A percentile compares a stretch with the other conserved stretches of the same genome.
Conservation (phyloP, 2,113 vertebrate genomes). For the Bubo blakistoni region DNA sequence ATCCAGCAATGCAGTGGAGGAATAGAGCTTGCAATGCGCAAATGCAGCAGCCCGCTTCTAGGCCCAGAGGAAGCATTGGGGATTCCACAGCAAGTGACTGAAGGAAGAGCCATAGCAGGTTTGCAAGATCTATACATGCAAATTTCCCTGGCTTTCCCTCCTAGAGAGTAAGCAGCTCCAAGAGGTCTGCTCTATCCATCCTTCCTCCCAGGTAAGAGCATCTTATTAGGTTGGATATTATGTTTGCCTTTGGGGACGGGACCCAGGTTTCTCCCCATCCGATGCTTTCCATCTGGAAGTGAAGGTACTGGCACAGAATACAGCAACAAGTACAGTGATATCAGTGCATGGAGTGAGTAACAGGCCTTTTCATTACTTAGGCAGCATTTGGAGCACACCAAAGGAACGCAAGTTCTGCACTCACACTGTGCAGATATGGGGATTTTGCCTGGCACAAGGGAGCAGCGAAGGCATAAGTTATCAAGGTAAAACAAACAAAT, state of each 20-base stretch:
- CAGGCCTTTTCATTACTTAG: not conserved
- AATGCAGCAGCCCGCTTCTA: not conserved
- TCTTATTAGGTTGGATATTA: not conserved
- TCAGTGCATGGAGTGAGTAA: fast-evolving
- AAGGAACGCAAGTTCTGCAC: not conserved
- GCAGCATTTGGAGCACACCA: not conserved
- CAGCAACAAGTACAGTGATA: not conserved
- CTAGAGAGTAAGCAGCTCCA: not conserved
- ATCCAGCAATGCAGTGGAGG: not conserved
- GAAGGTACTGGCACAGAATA: not conserved
- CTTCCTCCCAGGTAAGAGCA: not conserved
- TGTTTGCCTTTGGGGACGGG: fast-evolving
- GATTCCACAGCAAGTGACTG: fast-evolving
- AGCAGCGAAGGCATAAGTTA: not conserved
- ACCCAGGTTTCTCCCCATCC: not conserved
- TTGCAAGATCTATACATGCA: not conserved
- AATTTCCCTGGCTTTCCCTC: not conserved
- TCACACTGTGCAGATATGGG: fast-evolving
- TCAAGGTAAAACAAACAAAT: not conserved
- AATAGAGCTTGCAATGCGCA: not conserved
- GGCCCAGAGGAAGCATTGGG: not conserved
- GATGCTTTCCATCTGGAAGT: not conserved
- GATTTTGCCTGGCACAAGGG: not conserved
- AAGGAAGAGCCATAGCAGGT: not conserved
- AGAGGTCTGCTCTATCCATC: not conserved